phyloP scores from a whole-genome alignment of 1,140 invertebrate genomes.

The Lasaia peninsularis region DNA sequence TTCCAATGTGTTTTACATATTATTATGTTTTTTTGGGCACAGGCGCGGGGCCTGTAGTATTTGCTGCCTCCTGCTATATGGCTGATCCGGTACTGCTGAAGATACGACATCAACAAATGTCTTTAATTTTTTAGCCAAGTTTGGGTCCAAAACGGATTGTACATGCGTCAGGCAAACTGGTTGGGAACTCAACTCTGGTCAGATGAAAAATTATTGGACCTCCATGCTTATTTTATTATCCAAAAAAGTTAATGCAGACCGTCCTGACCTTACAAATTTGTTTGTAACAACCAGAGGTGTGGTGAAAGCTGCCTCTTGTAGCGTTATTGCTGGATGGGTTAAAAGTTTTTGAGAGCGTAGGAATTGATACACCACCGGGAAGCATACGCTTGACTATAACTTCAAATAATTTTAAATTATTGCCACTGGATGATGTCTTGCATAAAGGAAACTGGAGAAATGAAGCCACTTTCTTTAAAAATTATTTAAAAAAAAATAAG shows the following conservation, averaged over 20 bases:
- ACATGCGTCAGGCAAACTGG: background rate
- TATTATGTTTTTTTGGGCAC: no score
- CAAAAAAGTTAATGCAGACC: background rate
- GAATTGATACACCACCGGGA: background rate
- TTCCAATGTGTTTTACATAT: no score
- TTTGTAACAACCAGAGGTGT: background rate
- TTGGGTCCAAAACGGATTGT: background rate
- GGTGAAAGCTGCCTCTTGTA: background rate
- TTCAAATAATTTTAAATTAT: background rate
- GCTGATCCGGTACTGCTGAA: no score
- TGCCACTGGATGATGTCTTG: background rate
- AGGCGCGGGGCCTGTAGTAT: no score
- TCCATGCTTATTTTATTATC: background rate
- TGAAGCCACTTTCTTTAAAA: background rate
- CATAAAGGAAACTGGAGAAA: background rate
- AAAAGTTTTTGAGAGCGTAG: background rate
- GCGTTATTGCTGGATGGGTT: background rate
- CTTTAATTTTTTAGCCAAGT: no score
- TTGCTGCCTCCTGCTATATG: no score
- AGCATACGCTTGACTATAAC: background rate
- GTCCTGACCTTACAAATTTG: background rate
- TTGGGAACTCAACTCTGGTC: background rate
- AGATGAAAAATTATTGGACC: background rate
- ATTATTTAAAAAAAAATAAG: no score
- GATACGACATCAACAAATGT: no score